phyloP scores from a whole-genome alignment of 2,888 invertebrate genomes.

The Onthophagus sagittarius region DNA sequence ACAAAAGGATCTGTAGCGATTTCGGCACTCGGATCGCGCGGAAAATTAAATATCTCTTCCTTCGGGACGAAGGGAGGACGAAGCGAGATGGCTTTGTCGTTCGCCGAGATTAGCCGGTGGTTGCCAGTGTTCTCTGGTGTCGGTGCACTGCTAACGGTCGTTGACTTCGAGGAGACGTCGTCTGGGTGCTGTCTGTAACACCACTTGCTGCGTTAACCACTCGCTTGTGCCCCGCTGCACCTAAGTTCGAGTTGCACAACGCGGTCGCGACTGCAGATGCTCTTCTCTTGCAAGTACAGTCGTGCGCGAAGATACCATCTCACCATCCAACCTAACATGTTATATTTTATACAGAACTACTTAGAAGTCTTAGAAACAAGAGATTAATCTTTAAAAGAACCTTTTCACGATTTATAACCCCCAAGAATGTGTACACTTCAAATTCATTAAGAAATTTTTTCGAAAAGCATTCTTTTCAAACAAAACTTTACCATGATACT shows the following conservation, averaged over 20 bases:
- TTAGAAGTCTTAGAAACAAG: background rate
- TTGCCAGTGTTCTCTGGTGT: conserved; percentile 26
- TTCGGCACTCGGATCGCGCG: background rate
- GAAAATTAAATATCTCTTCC: background rate
- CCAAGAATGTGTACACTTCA: no score
- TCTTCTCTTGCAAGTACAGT: background rate
- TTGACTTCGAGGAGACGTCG: conserved; percentile 31
- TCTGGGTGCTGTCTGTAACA: conserved; percentile 35
- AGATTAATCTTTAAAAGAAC: background rate
- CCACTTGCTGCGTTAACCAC: conserved; percentile 35
- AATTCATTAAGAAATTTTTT: no score
- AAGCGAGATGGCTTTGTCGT: conserved; percentile 13
- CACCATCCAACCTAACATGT: background rate
- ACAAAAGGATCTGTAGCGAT: background rate
- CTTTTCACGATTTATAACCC: background rate
- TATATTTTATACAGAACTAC: background rate
- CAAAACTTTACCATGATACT: no score
- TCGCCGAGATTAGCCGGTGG: conserved; percentile 28
- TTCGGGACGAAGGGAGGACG: background rate
- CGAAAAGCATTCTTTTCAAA: no score
- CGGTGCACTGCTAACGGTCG: conserved; percentile 35
- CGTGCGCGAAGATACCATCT: background rate
- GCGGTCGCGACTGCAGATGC: background rate
- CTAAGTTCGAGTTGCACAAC: conserved; percentile 4
- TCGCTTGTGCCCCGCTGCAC: conserved; percentile 26